Base-by-base conservation (phyloP, 2,888 invertebrate species). In the Melanostoma mellinum region DNA sequence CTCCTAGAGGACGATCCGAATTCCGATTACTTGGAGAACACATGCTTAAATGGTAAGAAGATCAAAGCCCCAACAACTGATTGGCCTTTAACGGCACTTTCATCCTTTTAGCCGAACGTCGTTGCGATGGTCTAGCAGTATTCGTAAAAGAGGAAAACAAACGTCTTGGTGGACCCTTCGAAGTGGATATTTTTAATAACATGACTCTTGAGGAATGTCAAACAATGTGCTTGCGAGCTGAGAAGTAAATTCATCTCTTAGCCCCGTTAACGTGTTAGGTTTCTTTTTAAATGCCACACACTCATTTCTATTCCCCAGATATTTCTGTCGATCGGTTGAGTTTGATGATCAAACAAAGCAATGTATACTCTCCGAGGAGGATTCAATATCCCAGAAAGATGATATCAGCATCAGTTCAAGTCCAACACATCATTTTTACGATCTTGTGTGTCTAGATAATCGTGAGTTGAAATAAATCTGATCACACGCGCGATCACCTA, bases 101-200 rank as follows among this genome's bases (percentile, higher is more conserved):
- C 40, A 60, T 86, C 71, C 76, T 89, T 89, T 58, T 87, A 97
- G 97, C 96, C 87, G 97, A 97, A 90, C 92, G 96, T 86, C 93
- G 97, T 61, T 97, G 97, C 89, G 97, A 97, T 88, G 97, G 97
- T 0, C 91, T 96, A 58, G 95, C 96, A 2, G 96, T 97, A 6
- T 97, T 97, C 89, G 96, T 97, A 40, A 97, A 97, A 91, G 97
- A 97, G 92, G 96, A 96, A 91, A 97, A 97, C 89, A 96, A 96
- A 90, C 93, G 96, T 40, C 93, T 97, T 4, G 96, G 96, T 35
- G 97, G 97, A 52, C 96, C 97, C 4, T 97, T 97, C 89, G 97
- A 97, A 91, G 96, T 96, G 44, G 97, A 97, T 89, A 94, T 96
- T 44, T 96, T 96, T 89, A 95, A 95, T 56, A 97, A 97, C 89